Evolutionary conservation across 2,888 invertebrate genomes (phyloP).

Genomic region (Brenthis hecate): DNA sequence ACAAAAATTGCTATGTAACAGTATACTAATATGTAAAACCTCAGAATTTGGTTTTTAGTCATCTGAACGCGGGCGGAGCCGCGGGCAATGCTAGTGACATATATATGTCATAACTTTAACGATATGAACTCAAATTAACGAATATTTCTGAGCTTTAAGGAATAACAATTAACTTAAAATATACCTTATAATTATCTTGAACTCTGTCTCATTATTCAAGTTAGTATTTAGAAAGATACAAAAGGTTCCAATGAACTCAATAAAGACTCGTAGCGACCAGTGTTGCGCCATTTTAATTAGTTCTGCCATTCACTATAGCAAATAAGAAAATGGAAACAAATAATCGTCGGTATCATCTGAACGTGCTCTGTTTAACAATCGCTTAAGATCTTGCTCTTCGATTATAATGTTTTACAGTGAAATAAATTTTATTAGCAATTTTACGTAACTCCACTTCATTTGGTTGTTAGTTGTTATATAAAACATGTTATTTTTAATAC

Average conservation of each 20-base stretch:
- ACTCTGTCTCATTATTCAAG: constrained; percentile 5
- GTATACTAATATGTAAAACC: no score
- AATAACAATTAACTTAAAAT: no score
- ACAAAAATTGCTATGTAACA: no score
- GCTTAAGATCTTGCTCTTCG: background rate
- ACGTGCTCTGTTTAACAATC: constrained; percentile 25
- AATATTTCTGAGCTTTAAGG: no score
- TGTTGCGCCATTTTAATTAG: constrained; percentile 32
- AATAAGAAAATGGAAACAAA: constrained; percentile 36
- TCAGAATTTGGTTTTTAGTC: no score
- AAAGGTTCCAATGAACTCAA: constrained; percentile 26
- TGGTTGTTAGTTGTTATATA: no score
- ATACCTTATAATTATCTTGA: background rate
- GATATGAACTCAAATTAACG: no score
- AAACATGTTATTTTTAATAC: no score
- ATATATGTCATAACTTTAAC: no score
- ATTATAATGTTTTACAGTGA: background rate
- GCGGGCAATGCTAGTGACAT: no score
- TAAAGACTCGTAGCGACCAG: constrained; percentile 15
- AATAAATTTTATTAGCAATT: background rate
- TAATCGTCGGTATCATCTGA: constrained; percentile 29
- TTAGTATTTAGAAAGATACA: constrained; percentile 13
- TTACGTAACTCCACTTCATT: no score
- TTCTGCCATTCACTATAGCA: constrained; percentile 29
- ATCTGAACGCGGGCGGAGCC: no score